Conservation (phyloP, 2,113 vertebrate species). For the Parus major region DNA sequence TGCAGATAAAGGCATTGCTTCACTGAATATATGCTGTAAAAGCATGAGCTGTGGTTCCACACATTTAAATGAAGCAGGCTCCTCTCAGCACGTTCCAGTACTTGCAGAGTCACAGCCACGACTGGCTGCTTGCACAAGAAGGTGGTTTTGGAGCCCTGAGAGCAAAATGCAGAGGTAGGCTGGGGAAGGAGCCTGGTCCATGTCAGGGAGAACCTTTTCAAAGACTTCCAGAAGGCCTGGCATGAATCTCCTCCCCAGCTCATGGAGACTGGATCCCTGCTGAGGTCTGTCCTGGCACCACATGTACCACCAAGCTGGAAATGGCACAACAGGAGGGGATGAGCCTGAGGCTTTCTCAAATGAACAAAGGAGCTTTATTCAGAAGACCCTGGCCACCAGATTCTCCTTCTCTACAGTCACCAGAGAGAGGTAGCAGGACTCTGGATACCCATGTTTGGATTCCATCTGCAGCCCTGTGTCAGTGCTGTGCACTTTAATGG, state of each 20-base stretch:
- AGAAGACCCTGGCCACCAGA: background rate
- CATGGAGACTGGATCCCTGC: background rate
- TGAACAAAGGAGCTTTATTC: background rate
- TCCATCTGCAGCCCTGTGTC: background rate
- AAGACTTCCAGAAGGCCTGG: background rate
- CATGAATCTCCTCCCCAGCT: accelerated
- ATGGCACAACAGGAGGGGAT: background rate
- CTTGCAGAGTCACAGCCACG: background rate
- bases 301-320: accelerated
- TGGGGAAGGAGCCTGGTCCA: background rate
- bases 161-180: background rate
- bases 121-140: slow-evolving; percentile 22
- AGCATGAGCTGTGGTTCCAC: slow-evolving; percentile 51
- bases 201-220: background rate
- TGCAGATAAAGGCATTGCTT: slow-evolving; percentile 65
- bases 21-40: slow-evolving; percentile 42
- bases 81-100: background rate
- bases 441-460: background rate
- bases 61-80: slow-evolving; percentile 10
- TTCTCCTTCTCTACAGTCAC: background rate
- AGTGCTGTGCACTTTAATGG: slow-evolving; percentile 13
- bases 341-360: background rate
- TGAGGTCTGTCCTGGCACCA: background rate
- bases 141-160: background rate
- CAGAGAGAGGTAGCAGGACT: background rate